Conservation (phyloP, 2,113 vertebrate species). For the Xenopus laevis region DNA sequence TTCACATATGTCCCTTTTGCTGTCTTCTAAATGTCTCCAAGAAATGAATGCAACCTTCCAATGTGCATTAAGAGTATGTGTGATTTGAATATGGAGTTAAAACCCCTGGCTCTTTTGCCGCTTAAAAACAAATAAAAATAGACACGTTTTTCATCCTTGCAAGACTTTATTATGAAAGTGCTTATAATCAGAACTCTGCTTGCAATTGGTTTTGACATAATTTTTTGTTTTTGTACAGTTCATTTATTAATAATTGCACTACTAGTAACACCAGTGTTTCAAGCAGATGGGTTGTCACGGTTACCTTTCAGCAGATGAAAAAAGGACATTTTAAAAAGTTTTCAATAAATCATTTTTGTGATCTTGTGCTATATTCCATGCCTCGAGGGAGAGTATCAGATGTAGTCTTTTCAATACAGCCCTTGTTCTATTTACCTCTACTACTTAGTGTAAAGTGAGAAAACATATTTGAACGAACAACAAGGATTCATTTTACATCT, state of each 20-base stretch:
- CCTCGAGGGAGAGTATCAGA: no score
- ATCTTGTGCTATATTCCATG: no score
- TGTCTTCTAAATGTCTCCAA: conserved; percentile 33
- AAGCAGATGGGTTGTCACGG: no score
- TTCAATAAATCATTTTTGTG: no score
- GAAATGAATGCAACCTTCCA: conserved; percentile 21
- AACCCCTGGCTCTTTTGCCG: not conserved
- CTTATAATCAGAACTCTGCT: conserved; percentile 6
- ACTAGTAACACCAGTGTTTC: no score
- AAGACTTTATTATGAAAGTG: not conserved
- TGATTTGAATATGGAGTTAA: conserved; percentile 13
- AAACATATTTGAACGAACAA: no score
- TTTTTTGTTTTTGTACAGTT: not conserved
- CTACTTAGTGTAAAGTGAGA: no score
- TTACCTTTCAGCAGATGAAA: no score
- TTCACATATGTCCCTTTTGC: conserved; percentile 43
- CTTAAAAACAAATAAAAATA: not conserved
- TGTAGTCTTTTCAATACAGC: no score
- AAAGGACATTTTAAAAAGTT: no score
- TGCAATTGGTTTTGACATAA: conserved; percentile 9
- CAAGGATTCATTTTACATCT: no score
- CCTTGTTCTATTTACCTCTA: no score
- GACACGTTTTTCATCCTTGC: not conserved
- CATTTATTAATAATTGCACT: not conserved
- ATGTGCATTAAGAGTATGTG: not conserved